Evolutionary conservation across 2,113 vertebrate genomes (phyloP).

Genomic region (Rhegmatorhina hoffmannsi): DNA sequence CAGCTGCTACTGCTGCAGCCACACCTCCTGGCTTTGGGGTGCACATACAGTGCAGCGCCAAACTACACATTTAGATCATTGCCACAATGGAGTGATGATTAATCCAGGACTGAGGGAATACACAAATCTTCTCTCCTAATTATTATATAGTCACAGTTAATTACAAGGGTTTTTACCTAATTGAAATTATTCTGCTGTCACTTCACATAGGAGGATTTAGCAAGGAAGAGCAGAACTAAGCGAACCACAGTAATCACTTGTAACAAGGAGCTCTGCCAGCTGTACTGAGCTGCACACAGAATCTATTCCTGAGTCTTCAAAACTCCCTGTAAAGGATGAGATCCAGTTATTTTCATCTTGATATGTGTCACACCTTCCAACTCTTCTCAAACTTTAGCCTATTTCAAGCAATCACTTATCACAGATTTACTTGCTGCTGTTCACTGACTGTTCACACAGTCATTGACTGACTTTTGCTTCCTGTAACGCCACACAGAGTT

Average conservation of each 20-base stretch:
- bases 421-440: background rate
- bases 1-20: background rate
- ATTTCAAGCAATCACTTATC: background rate
- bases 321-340: background rate
- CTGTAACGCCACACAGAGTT: background rate
- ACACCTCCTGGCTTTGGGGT: constrained; percentile 53
- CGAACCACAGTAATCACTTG: background rate
- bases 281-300: background rate
- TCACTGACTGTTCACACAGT: background rate
- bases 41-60: background rate
- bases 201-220: background rate
- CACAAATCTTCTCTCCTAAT: constrained; percentile 19
- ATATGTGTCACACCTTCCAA: background rate
- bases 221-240: background rate
- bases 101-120: constrained; percentile 13
- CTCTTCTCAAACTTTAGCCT: background rate
- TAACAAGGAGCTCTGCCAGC: background rate
- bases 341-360: background rate
- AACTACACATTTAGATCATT: background rate
- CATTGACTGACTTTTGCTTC: background rate
- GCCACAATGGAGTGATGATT: constrained; percentile 12
- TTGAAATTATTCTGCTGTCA: constrained; percentile 39
- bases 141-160: constrained; percentile 29
- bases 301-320: background rate
- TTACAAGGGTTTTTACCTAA: constrained; percentile 4